Conservation (phyloP, 2,113 vertebrate genomes). For the Prinia subflava region DNA sequence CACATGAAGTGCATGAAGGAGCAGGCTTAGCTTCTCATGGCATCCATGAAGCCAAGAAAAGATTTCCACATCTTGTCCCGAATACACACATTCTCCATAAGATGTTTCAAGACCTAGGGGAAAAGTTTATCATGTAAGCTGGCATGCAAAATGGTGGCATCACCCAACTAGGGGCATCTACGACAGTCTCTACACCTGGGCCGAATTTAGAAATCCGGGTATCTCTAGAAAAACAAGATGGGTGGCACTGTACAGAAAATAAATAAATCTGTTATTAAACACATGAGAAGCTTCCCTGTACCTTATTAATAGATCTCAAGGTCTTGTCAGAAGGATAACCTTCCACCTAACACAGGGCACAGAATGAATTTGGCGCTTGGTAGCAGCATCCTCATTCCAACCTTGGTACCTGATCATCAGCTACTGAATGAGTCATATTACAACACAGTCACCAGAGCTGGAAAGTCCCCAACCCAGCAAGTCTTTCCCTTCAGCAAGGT, state of each 20-base stretch:
- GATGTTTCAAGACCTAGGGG: not conserved
- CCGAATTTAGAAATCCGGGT: not conserved
- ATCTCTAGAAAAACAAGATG: not conserved
- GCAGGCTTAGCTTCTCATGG: not conserved
- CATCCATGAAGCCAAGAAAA: not conserved
- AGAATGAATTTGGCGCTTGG: not conserved
- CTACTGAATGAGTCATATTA: not conserved
- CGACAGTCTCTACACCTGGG: not conserved
- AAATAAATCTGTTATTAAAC: not conserved
- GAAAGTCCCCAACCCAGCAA: not conserved
- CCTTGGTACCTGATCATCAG: not conserved
- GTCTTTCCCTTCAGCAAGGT: not conserved
- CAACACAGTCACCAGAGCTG: not conserved
- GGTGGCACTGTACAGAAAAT: not conserved
- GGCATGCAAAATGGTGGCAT: not conserved
- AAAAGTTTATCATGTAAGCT: not conserved
- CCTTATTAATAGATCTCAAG: not conserved
- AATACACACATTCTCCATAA: not conserved
- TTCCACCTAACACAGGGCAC: not conserved
- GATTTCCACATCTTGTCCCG: not conserved
- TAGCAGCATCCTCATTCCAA: not conserved
- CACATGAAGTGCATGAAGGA: not conserved
- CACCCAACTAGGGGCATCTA: not conserved
- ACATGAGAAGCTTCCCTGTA: not conserved
- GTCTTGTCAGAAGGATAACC: not conserved